Evolutionary conservation across 2,797 vertebrate species (phyloP).

Genomic region (Paguma larvata): DNA sequence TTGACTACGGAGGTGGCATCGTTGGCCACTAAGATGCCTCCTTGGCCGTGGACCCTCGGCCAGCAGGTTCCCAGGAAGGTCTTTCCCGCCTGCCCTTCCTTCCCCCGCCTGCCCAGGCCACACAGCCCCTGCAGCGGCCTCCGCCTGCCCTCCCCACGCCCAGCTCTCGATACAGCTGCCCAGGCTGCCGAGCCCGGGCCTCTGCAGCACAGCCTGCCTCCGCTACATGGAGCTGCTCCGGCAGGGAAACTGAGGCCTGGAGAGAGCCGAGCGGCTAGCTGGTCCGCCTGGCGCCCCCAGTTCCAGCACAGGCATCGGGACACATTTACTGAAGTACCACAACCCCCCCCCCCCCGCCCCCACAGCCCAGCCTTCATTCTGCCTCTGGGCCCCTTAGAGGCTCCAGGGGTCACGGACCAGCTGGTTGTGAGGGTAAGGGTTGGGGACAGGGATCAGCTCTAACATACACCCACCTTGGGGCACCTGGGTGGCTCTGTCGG

Average conservation of each 20-base stretch:
- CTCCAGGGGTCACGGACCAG: background rate
- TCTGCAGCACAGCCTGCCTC: background rate
- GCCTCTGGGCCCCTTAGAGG: background rate
- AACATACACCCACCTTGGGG: background rate
- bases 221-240: background rate
- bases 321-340: background rate
- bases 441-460: background rate
- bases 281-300: background rate
- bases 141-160: fast-evolving
- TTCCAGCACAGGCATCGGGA: background rate
- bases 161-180: background rate
- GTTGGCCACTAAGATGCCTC: background rate
- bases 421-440: background rate
- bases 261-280: background rate
- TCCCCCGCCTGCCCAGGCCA: background rate
- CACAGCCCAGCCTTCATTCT: background rate
- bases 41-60: background rate
- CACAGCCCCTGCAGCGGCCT: background rate
- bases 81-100: background rate
- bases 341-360: background rate
- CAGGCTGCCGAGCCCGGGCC: background rate
- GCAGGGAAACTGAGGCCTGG: background rate
- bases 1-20: fast-evolving
- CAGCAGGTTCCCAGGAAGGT: background rate
- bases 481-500: too few relatives aligned